phyloP scores from a whole-genome alignment of 2,113 vertebrate species.

The Nansenia antarctica region DNA sequence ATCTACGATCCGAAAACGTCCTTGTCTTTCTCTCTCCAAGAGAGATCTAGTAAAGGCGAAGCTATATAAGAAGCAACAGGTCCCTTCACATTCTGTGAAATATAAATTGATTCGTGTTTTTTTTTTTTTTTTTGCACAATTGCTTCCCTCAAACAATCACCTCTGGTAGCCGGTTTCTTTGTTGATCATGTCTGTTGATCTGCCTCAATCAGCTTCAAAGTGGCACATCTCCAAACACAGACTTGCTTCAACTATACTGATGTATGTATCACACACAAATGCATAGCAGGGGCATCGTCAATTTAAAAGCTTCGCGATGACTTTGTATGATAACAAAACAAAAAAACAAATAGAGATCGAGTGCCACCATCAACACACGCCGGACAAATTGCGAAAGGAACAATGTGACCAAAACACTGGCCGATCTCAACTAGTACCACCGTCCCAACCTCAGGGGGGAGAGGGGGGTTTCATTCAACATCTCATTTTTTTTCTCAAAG shows the following conservation, averaged over 20 bases:
- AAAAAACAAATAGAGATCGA: background rate
- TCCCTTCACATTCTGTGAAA: constrained; percentile 6
- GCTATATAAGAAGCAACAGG: background rate
- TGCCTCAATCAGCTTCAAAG: background rate
- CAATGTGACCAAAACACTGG: background rate
- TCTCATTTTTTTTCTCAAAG: too few relatives aligned
- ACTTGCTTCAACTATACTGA: background rate
- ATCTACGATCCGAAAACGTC: background rate
- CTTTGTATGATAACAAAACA: background rate
- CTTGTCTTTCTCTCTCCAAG: background rate
- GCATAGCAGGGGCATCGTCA: background rate
- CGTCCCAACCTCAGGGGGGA: too few relatives aligned
- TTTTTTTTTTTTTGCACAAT: background rate
- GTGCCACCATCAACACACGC: background rate
- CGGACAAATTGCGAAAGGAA: background rate
- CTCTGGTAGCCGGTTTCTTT: background rate
- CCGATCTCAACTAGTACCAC: background rate
- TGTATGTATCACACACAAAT: too few relatives aligned
- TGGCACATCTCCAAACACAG: background rate
- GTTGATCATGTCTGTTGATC: background rate
- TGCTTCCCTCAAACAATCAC: background rate
- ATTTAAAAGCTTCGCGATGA: background rate
- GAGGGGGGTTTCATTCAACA: too few relatives aligned
- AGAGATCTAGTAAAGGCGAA: background rate
- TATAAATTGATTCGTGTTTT: background rate